Percentiles rank a stretch among this genome's conserved stretches.
Conservation (phyloP, 2,888 invertebrate genomes). For the Microctonus brassicae region DNA sequence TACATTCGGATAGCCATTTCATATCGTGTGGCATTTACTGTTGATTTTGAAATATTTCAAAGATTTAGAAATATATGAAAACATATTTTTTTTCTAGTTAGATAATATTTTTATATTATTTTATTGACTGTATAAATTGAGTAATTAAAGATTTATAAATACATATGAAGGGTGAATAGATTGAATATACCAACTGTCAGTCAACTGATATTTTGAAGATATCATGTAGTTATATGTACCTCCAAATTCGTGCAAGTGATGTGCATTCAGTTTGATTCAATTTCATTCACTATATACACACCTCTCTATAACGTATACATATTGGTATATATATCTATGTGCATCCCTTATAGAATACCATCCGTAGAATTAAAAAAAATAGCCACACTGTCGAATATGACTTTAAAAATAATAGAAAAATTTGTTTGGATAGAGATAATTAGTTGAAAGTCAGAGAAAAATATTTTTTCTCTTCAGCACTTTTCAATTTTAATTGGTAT, state of each 20-base stretch:
- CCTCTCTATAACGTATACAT: too few species aligned
- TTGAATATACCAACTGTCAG: neutral
- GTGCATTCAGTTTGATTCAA: neutral
- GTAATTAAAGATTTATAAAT: neutral
- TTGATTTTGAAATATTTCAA: neutral
- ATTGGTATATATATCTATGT: too few species aligned
- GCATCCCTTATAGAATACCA: neutral
- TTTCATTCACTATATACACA: neutral
- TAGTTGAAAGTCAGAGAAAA: neutral
- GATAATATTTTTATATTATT: too few species aligned
- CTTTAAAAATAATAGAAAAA: neutral
- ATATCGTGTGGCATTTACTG: neutral
- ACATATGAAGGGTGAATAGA: neutral
- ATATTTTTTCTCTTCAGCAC: neutral
- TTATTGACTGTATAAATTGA: neutral
- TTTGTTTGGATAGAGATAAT: conserved; percentile 9
- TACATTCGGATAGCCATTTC: neutral
- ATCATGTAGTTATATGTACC: neutral
- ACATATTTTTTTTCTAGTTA: too few species aligned
- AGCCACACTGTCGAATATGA: neutral
- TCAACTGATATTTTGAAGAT: neutral
- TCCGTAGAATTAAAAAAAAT: neutral
- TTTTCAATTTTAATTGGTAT: conserved; percentile 12
- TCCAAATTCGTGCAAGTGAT: neutral
- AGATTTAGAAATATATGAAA: neutral